Conservation (phyloP, 35 echinoderm and acorn worm species). For the Lytechinus variegatus region DNA sequence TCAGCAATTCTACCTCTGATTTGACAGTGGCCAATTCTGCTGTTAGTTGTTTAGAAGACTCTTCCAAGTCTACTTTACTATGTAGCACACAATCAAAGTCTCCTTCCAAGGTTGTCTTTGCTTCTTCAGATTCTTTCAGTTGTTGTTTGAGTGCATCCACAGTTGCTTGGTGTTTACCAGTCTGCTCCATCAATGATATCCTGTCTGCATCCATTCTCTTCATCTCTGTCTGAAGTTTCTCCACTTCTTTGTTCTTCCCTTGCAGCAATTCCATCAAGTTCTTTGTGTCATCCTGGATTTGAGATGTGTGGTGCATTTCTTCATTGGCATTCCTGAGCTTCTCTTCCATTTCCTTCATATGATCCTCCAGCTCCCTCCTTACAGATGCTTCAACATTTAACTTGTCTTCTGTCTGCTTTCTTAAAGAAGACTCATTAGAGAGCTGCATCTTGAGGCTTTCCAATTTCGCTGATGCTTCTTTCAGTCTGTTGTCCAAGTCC, state of each 20-base stretch:
- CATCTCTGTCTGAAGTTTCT: constrained; percentile 59
- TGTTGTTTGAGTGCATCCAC: constrained; percentile 34
- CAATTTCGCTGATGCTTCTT: constrained; percentile 8
- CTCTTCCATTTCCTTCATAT: constrained; percentile 18
- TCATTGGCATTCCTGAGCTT: constrained; percentile 33
- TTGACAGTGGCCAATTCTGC: constrained; percentile 31
- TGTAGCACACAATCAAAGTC: constrained; percentile 37
- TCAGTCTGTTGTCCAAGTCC: constrained; percentile 44
- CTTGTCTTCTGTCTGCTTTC: constrained; percentile 28
- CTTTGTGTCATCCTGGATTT: constrained; percentile 56
- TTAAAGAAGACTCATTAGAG: constrained; percentile 27
- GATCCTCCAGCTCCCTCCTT: background rate
- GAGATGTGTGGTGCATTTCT: constrained; percentile 41
- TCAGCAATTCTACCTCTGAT: constrained; percentile 14
- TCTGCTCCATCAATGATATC: constrained; percentile 19
- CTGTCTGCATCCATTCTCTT: constrained; percentile 16
- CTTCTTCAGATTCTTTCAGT: constrained; percentile 47
- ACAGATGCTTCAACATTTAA: constrained; percentile 27
- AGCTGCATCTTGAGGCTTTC: constrained; percentile 26
- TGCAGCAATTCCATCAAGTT: constrained; percentile 60
- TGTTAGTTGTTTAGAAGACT: constrained; percentile 23
- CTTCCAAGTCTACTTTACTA: constrained; percentile 40
- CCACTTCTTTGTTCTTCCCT: constrained; percentile 53
- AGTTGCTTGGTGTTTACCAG: background rate
- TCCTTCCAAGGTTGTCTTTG: constrained; percentile 26